Base-by-base conservation (phyloP, 2,797 vertebrate species). In the Lycodopsis pacificus region DNA sequence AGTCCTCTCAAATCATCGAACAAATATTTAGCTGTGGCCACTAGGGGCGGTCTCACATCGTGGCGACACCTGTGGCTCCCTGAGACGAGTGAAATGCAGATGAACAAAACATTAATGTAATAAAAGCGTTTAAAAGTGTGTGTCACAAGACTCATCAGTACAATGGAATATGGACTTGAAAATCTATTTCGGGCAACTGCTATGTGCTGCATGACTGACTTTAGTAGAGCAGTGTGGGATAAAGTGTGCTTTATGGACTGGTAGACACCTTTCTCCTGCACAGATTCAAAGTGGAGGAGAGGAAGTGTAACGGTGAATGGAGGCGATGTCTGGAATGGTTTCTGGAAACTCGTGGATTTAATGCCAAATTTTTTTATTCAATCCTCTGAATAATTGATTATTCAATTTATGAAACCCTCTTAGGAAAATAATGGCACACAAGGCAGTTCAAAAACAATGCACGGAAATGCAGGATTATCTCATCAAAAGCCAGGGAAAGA, bases 111-210 rank as follows among this genome's bases (percentile, higher is more conserved):
- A 20, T 5, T 3, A 1, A 20, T 61, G 7, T 15, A 61, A 71
- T 59, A 22, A 81, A 83, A 66, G 49, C 5, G 15, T 19, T 17
- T 34, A 34, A 34, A 34, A 34, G 32, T 34, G 42, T 44, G n/a
- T 13, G 22, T 1, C 49, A 57, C 53, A 54, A 20, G 42, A 53
- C 36, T 30, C 71, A 42, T 76, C 12, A 27, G 20, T 14, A 38
- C 9, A 61, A 66, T 70, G 38, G 69, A 72, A 53, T 57, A 77
- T 76, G 61, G 61, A 61, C 38, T 25, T 32, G 15, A 59, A 40
- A 63, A 14, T 22, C 7, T n/a, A 3, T n/a, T 71, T 14, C 17
- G 3, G 4, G 27, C 15, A 27, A 8, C 15, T 70, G 71, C 14
- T 22, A 30, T 25, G n/a, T 17, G 49, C 25, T 30, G 44, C 22